These are phyloP conservation scores for Proales similis DNA, from an alignment of 1,140 invertebrate species.

Conservation along the genomic window DNA sequence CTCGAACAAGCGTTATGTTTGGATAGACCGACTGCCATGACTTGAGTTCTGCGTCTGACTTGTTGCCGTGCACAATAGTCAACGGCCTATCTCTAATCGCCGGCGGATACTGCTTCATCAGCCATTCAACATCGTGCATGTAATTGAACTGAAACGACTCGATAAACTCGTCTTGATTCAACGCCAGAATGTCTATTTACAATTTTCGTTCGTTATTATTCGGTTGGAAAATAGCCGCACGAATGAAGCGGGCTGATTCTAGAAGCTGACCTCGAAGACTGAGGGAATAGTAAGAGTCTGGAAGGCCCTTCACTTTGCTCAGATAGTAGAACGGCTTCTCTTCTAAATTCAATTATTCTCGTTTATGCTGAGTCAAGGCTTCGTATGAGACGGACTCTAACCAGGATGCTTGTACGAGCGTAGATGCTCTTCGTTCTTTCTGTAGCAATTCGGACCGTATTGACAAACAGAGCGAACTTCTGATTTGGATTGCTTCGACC, in stretches of 20 bases:
- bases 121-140: slow-evolving; percentile 79
- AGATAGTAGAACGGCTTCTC: not conserved
- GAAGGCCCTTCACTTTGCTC: not conserved
- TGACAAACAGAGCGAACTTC: slow-evolving; percentile 61
- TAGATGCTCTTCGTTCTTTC: slow-evolving; percentile 69
- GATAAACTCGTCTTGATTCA: slow-evolving; percentile 17
- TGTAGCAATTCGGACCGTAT: slow-evolving; percentile 73
- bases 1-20: slow-evolving; percentile 25
- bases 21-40: slow-evolving; percentile 17
- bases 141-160: slow-evolving; percentile 72
- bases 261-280: too few relatives aligned
- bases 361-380: too few relatives aligned
- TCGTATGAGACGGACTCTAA: too few relatives aligned
- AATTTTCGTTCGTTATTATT: too few relatives aligned
- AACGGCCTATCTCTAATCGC: slow-evolving; percentile 59
- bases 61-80: slow-evolving; percentile 70
- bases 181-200: not conserved
- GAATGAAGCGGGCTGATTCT: too few relatives aligned
- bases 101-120: slow-evolving; percentile 66
- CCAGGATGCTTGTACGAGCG: slow-evolving; percentile 68
- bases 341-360: too few relatives aligned
- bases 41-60: slow-evolving; percentile 55
- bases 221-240: too few relatives aligned
- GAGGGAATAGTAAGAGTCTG: slow-evolving; percentile 19
- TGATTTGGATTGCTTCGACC: too few relatives aligned